Conservation (phyloP, 2,797 vertebrate genomes). For the Bovichtus variegatus region DNA sequence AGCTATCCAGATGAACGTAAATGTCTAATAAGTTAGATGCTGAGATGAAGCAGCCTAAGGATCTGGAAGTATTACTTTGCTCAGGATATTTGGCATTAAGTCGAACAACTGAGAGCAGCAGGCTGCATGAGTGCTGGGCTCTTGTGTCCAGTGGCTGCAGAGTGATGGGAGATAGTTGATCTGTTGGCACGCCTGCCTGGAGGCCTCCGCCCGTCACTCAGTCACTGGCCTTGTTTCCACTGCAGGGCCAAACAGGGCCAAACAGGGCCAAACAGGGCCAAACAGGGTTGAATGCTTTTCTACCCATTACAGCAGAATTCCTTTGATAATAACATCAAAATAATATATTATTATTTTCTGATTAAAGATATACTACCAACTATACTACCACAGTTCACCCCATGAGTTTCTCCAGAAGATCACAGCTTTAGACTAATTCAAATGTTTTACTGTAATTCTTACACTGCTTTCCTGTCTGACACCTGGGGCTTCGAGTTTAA, state of each 20-base stretch:
- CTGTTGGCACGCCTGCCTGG: constrained; percentile 61
- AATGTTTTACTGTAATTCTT: neutral
- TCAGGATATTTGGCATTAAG: constrained; percentile 28
- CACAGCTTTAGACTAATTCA: neutral
- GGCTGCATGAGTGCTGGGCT: constrained; percentile 60
- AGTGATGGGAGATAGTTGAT: constrained; percentile 80
- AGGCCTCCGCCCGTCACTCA: constrained; percentile 68
- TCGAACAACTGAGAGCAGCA: constrained; percentile 28
- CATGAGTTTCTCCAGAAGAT: too few relatives aligned
- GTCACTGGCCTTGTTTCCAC: constrained; percentile 48
- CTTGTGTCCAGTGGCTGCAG: constrained; percentile 75
- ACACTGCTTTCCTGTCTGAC: neutral
- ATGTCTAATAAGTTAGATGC: neutral
- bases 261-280: neutral
- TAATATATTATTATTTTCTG: too few relatives aligned
- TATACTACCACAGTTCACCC: too few relatives aligned
- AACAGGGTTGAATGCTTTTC: neutral
- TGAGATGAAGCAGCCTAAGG: neutral
- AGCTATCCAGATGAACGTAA: too few relatives aligned
- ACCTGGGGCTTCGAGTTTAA: neutral
- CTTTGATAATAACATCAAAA: too few relatives aligned
- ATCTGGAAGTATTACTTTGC: neutral
- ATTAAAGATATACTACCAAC: too few relatives aligned
- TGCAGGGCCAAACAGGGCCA: neutral
- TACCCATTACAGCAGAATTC: neutral